Base-by-base conservation (phyloP, 2,797 vertebrate species). In the Delichon dasypus region DNA sequence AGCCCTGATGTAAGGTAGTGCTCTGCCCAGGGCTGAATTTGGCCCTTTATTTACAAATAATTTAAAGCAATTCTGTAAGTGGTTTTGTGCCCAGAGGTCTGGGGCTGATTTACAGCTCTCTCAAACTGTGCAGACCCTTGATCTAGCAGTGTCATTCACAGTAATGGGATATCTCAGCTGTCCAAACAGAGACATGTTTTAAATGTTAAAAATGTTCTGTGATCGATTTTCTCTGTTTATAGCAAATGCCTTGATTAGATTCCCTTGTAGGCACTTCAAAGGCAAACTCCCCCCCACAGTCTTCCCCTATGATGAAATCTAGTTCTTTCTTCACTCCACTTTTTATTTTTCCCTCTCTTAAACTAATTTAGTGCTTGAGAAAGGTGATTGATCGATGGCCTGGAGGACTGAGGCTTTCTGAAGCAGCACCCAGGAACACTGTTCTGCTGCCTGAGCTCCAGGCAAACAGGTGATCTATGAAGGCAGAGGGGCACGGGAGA, bases 181-280 rank as follows among this genome's bases (percentile, higher is more conserved):
- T 97, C 95, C 94, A 94, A 96, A 94, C 89, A 92, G 85, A 95
- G 92, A 92, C 95, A 94, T 94, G 85, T 92, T 97, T 94, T 91
- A 95, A 94, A 97, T 96, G 96, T 97, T 96, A 94, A 97, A 96
- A 97, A 95, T 94, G 92, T 77, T 94, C 92, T 20, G 30, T 60
- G 80, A 97, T 96, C 53, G 80, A 96, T 97, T 96, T 94, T 96
- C 93, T 79, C 91, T 95, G 96, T 95, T 96, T 94, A 87, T 96
- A 94, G 93, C 81, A 94, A 96, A 96, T 94, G 95, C 85, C 94
- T 95, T 96, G 93, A 96, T 97, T 96, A 88, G 91, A 95, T 96
- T 96, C 89, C 85, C 74, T 78, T 95, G 88, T 94, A 96, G 89
- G 62, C 8, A 26, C 83, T 96, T 90, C 90, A 92, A 32, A 96